Percentiles rank a stretch among this genome's conserved stretches.
These are phyloP conservation scores for Hippocampus kuda DNA, from an alignment of 2,797 vertebrate genomes.

Conservation along the genomic window DNA sequence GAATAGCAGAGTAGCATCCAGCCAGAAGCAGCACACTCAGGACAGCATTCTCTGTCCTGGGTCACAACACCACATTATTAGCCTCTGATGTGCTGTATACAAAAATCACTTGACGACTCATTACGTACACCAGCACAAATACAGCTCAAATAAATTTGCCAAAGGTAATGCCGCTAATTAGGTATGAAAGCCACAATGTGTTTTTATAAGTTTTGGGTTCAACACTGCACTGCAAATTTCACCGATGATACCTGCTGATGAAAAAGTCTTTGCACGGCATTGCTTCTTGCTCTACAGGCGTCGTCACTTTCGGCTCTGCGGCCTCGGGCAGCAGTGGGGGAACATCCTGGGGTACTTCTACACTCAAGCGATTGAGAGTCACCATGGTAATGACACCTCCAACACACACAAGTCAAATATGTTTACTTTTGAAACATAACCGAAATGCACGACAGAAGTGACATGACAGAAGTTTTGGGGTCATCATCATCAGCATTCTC, in stretches of 20 bases:
- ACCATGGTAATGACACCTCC: constrained; percentile 45
- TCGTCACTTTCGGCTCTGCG: constrained; percentile 16
- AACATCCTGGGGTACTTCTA: constrained; percentile 41
- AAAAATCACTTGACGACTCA: background rate
- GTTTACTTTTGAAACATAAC: background rate
- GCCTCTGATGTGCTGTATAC: background rate
- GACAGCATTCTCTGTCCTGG: constrained; percentile 56
- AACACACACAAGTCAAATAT: background rate
- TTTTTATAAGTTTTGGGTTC: background rate
- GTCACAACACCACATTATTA: constrained; percentile 3
- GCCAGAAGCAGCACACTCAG: constrained; percentile 59
- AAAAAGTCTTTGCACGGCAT: constrained; percentile 44
- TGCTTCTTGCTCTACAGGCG: constrained; percentile 8
- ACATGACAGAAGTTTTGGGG: too few species aligned
- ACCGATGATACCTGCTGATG: constrained; percentile 50
- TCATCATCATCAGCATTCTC: background rate
- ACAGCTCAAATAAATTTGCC: too few species aligned
- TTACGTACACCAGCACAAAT: too few species aligned
- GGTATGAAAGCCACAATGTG: background rate
- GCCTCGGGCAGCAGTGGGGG: constrained; percentile 47
- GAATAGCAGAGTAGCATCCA: constrained; percentile 59
- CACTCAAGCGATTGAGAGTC: constrained; percentile 50
- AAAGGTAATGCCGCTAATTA: too few species aligned
- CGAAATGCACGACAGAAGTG: background rate
- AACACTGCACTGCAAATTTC: too few species aligned